These are phyloP conservation scores for Allacma fusca DNA, from an alignment of 2,888 invertebrate species.

Conservation along the genomic window DNA sequence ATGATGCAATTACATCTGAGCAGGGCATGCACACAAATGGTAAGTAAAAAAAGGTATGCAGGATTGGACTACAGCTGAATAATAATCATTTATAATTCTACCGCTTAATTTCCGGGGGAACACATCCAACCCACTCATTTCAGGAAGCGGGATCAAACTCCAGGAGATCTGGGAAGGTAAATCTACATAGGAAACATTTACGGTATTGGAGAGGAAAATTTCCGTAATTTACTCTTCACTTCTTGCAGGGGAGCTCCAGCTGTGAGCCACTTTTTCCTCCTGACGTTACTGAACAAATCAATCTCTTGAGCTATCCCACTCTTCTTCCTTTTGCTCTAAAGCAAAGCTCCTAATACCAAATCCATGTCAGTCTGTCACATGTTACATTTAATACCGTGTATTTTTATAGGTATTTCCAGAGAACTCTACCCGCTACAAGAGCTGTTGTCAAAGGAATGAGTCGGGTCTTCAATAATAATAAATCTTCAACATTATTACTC, in stretches of 20 bases:
- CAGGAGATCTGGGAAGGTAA: no score
- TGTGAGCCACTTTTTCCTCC: not conserved
- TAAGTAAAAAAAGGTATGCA: no score
- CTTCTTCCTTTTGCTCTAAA: not conserved
- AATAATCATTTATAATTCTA: no score
- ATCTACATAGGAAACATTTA: no score
- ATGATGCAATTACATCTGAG: no score
- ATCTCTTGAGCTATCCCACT: slow-evolving; percentile 1
- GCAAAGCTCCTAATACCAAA: not conserved
- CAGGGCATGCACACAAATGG: no score
- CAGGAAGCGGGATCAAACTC: no score
- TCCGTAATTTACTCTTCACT: not conserved
- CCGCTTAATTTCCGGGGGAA: no score
- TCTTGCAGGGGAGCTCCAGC: not conserved
- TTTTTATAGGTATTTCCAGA: not conserved
- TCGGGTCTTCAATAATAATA: not conserved
- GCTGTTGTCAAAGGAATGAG: not conserved
- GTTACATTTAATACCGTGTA: not conserved
- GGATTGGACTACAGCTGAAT: not conserved
- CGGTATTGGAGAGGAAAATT: not conserved
- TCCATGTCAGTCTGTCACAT: slow-evolving; percentile 8
- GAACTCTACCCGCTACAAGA: not conserved
- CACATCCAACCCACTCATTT: no score
- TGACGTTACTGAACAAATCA: not conserved
- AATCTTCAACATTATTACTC: not conserved